These are phyloP conservation scores for Procavia capensis DNA, from an alignment of 2,113 vertebrate genomes.

Conservation along the genomic window DNA sequence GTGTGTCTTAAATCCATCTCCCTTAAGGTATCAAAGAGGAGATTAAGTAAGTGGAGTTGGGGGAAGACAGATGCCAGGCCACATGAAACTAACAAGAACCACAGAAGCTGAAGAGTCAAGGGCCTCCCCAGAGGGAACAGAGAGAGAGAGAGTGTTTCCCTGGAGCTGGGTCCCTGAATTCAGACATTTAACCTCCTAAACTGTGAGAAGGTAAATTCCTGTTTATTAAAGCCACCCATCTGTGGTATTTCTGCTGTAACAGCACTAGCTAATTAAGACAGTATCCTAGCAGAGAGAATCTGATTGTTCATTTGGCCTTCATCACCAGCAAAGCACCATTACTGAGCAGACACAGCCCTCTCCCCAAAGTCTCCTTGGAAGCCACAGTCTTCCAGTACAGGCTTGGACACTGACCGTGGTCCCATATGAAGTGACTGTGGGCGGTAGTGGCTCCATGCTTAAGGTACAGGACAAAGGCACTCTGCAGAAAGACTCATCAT, in stretches of 20 bases:
- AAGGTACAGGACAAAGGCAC: no score
- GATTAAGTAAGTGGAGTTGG: no score
- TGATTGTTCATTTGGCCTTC: not conserved
- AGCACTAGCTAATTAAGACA: not conserved
- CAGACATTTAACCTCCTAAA: not conserved
- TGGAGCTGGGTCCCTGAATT: not conserved
- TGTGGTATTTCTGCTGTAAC: not conserved
- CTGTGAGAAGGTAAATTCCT: not conserved
- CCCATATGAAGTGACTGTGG: not conserved
- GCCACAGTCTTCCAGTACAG: not conserved
- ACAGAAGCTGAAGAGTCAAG: not conserved
- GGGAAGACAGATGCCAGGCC: not conserved
- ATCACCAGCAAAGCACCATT: fast-evolving
- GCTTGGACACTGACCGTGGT: no score
- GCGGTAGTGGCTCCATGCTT: not conserved
- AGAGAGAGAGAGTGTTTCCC: not conserved
- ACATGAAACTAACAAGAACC: not conserved
- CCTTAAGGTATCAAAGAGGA: no score
- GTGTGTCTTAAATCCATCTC: not conserved
- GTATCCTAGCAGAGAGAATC: not conserved
- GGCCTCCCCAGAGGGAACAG: not conserved
- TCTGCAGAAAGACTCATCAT: not conserved
- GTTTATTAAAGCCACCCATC: not conserved
- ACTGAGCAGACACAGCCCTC: fast-evolving
- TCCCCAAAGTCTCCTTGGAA: not conserved